phyloP scores from a whole-genome alignment of 2,888 invertebrate species.

The Ernsta delagoae region DNA sequence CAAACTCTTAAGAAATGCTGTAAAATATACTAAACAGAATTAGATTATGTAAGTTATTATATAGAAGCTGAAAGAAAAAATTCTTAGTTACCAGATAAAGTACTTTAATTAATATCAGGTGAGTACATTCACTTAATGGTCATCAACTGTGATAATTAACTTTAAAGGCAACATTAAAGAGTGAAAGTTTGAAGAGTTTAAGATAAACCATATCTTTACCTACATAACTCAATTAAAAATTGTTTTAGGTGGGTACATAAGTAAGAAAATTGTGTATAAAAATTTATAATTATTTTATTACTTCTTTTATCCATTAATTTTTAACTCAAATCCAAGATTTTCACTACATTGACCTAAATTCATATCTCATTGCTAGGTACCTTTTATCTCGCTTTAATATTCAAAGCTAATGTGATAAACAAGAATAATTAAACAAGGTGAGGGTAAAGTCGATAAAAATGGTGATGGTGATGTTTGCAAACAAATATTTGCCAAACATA shows the following conservation, averaged over 20 bases:
- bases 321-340: slow-evolving; percentile 16
- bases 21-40: too few relatives aligned
- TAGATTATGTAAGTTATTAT: too few relatives aligned
- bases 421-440: slow-evolving; percentile 26
- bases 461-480: slow-evolving; percentile 36
- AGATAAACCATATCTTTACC: too few relatives aligned
- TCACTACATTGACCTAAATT: slow-evolving; percentile 52
- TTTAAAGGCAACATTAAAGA: neutral
- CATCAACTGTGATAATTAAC: neutral
- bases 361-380: slow-evolving; percentile 43
- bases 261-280: too few relatives aligned
- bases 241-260: neutral
- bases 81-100: too few relatives aligned
- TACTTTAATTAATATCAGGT: too few relatives aligned
- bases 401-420: slow-evolving; percentile 40
- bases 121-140: too few relatives aligned
- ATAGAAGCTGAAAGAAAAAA: too few relatives aligned
- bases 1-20: too few relatives aligned
- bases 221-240: too few relatives aligned
- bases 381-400: slow-evolving; percentile 43
- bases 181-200: neutral
- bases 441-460: slow-evolving; percentile 8
- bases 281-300: neutral
- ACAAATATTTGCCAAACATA: slow-evolving; percentile 38
- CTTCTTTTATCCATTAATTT: neutral